Conservation (phyloP, 2,888 invertebrate species). For the Chaetoderma sp. region DNA sequence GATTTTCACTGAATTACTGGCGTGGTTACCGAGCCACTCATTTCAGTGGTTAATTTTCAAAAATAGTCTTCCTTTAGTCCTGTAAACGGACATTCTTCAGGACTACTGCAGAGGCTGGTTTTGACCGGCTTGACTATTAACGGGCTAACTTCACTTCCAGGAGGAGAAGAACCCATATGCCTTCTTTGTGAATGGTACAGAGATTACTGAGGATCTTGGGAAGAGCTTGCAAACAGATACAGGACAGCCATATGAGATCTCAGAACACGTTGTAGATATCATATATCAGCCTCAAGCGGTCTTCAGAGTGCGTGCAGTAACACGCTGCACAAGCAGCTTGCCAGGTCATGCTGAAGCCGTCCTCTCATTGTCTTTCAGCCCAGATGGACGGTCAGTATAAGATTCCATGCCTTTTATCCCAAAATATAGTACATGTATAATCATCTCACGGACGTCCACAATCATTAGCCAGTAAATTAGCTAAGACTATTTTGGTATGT, state of each 20-base stretch:
- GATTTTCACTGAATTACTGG: too few species aligned
- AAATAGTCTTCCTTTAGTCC: too few species aligned
- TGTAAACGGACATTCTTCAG: too few species aligned
- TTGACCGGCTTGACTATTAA: too few species aligned
- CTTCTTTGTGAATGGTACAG: conserved; percentile 90
- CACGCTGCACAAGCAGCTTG: conserved; percentile 92
- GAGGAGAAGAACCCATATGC: conserved; percentile 71
- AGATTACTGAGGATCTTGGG: conserved; percentile 82
- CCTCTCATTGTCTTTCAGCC: conserved; percentile 93
- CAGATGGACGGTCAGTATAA: conserved; percentile 79
- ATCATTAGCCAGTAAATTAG: neutral
- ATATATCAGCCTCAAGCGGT: conserved; percentile 97
- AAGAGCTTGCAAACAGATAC: conserved; percentile 80
- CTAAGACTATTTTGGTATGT: neutral
- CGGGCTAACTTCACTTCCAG: too few species aligned
- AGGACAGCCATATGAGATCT: conserved; percentile 45
- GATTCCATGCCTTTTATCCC: neutral
- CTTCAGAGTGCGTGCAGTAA: conserved; percentile 82
- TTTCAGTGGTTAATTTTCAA: too few species aligned
- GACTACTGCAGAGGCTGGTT: too few species aligned
- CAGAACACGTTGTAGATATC: conserved; percentile 83
- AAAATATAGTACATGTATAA: neutral
- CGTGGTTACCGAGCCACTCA: too few species aligned
- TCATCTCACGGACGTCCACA: neutral
- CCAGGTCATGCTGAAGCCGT: conserved; percentile 98